These are phyloP conservation scores for Darevskia nairensis DNA, from an alignment of 2,797 vertebrate genomes.

Conservation along the genomic window DNA sequence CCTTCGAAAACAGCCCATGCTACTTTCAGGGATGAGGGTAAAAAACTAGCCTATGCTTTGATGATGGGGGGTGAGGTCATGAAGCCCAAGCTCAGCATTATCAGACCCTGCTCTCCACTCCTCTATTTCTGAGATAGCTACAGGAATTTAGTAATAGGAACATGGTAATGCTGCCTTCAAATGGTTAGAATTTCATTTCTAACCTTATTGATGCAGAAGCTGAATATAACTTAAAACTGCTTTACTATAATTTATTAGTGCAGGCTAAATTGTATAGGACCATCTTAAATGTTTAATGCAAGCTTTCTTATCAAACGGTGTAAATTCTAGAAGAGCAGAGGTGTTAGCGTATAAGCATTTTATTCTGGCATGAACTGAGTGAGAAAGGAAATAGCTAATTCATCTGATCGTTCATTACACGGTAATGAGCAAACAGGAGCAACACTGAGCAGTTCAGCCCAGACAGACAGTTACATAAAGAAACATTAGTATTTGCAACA, in stretches of 20 bases:
- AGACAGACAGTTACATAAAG: conserved; percentile 10
- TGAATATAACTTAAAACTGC: neutral
- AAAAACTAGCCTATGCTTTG: neutral
- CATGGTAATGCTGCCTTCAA: neutral
- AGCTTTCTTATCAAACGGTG: neutral
- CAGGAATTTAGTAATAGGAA: neutral
- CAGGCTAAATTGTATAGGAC: neutral
- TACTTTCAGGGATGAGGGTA: neutral
- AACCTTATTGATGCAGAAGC: neutral
- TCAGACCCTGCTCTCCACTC: neutral
- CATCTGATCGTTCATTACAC: neutral
- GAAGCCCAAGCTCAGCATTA: neutral
- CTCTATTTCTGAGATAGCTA: neutral
- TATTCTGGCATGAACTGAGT: neutral
- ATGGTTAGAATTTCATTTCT: neutral
- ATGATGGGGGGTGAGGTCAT: neutral
- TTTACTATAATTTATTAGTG: neutral
- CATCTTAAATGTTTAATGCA: neutral
- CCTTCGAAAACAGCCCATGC: neutral
- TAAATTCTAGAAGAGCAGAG: neutral
- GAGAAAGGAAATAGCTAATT: neutral
- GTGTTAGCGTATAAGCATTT: neutral
- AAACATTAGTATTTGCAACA: neutral
- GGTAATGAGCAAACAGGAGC: neutral
- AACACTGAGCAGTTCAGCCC: neutral